Evolutionary conservation across 2,113 vertebrate species (phyloP).

Genomic region (Hiodon alosoides): DNA sequence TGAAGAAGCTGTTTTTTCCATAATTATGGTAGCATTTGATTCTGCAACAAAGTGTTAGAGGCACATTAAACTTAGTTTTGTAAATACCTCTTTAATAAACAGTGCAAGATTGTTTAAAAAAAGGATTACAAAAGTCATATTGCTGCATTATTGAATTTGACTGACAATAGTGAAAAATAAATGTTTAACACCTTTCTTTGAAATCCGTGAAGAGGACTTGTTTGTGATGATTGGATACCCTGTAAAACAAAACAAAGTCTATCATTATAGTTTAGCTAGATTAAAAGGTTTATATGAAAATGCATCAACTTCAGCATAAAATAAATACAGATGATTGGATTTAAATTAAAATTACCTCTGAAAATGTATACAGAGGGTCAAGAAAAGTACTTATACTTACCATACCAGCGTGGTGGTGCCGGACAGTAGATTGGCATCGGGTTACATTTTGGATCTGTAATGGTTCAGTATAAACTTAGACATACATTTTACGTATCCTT

Average conservation of each 20-base stretch:
- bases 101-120: background rate
- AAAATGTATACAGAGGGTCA: background rate
- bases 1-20: background rate
- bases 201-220: background rate
- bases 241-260: background rate
- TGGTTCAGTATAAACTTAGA: background rate
- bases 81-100: background rate
- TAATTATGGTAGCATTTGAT: background rate
- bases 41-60: conserved; percentile 3
- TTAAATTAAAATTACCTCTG: no score
- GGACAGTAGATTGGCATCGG: conserved; percentile 10
- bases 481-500: no score
- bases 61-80: background rate
- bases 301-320: background rate
- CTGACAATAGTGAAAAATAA: background rate
- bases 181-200: background rate
- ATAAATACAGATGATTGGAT: background rate
- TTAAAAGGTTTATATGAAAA: background rate
- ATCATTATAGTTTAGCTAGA: background rate
- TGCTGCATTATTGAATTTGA: background rate
- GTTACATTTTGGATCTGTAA: background rate
- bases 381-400: background rate
- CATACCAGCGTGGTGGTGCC: background rate
- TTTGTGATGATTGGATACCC: conserved; percentile 1
- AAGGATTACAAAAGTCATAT: background rate